A percentile compares a stretch with the other conserved stretches of the same genome.
Evolutionary conservation across 2,113 vertebrate genomes (phyloP).

Genomic region (Tinamus guttatus): DNA sequence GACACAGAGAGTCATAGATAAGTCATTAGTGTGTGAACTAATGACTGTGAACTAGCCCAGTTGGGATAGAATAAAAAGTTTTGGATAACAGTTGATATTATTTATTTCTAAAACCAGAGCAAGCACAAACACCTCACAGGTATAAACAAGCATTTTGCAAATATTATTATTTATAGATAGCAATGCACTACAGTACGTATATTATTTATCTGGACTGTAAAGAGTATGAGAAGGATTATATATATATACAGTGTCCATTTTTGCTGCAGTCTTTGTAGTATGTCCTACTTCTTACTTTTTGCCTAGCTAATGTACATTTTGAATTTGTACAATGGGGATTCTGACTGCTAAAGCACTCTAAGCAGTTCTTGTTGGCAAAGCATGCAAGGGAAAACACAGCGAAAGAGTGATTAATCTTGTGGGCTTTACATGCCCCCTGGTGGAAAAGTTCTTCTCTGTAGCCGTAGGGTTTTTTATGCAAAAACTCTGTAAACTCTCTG

Average conservation of each 20-base stretch:
- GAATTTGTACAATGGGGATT: not conserved
- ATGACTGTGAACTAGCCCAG: too few relatives aligned
- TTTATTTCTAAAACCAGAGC: not conserved
- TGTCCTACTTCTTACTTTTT: not conserved
- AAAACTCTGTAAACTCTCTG: not conserved
- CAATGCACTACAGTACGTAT: not conserved
- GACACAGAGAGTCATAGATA: not conserved
- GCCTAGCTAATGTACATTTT: not conserved
- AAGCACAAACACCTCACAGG: not conserved
- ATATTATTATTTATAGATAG: not conserved
- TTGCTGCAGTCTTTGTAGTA: not conserved
- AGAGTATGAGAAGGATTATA: not conserved
- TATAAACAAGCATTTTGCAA: not conserved
- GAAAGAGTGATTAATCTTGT: not conserved
- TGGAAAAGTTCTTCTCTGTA: conserved; percentile 22
- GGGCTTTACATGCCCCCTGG: conserved; percentile 73
- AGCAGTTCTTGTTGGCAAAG: not conserved
- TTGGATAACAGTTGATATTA: not conserved
- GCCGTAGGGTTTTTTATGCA: not conserved
- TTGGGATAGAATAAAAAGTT: not conserved
- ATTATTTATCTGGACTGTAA: not conserved
- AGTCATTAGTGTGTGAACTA: not conserved
- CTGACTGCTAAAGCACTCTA: not conserved
- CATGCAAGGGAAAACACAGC: not conserved
- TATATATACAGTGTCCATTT: not conserved